phyloP scores from a whole-genome alignment of 2,113 vertebrate genomes.

The Malurus melanocephalus region DNA sequence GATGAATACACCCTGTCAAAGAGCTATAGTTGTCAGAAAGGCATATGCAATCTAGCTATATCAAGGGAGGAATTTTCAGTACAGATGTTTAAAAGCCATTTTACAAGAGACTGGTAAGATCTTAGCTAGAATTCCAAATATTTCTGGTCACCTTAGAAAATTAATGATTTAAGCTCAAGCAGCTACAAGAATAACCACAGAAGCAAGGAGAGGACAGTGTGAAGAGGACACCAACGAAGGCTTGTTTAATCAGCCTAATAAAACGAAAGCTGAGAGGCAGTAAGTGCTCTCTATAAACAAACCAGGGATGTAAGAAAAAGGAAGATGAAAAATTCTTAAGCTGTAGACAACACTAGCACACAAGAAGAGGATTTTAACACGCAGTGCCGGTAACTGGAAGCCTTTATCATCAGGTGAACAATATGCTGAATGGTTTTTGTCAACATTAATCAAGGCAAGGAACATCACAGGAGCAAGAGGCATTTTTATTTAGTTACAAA shows the following conservation, averaged over 20 bases:
- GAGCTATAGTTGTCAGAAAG: neutral
- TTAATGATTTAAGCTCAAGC: neutral
- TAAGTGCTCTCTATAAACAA: neutral
- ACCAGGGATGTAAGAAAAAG: neutral
- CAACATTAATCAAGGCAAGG: neutral
- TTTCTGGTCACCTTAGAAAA: neutral
- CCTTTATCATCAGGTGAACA: neutral
- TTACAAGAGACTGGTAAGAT: neutral
- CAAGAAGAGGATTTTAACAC: neutral
- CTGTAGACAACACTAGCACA: neutral
- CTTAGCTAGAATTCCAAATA: neutral
- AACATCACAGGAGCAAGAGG: neutral
- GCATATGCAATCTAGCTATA: neutral
- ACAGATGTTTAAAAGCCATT: neutral
- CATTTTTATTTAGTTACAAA: neutral
- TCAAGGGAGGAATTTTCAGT: neutral
- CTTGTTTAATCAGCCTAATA: neutral
- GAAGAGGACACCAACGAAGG: neutral
- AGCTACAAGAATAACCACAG: neutral
- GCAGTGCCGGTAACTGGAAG: neutral
- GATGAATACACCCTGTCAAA: neutral
- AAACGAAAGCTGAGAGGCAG: conserved; percentile 4
- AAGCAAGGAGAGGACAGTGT: neutral
- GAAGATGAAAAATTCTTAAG: neutral
- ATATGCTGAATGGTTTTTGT: neutral